Evolutionary conservation across 2,888 invertebrate species (phyloP), one percentile per base, ranked within the genome.

Genomic region (Dinocampus coccinellae): DNA sequence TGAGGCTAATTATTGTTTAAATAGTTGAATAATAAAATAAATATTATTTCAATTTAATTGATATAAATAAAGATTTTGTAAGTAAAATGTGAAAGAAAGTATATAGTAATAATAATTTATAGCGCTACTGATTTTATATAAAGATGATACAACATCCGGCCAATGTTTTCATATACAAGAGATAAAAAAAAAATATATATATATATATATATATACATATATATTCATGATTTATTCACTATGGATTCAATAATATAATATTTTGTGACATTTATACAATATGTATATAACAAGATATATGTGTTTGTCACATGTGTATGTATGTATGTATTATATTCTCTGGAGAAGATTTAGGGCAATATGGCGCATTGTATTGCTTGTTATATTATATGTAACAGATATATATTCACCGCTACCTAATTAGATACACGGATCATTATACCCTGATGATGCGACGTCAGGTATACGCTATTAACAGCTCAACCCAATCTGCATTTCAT

Each of bases 351-450:
- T 1, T 6, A 7, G 7, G 16, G 47, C 47, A 47, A 47, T 1
- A 47, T 16, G 47, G 16, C 16, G 20, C 16, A n/a, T 47, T n/a
- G 6, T 47, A n/a, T 47, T 20, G 10, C 34, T 52, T 11, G 57
- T 64, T 61, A 66, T 24, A 53, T 47, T 67, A 33, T 61, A 36
- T 62, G 60, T 63, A 62, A 70, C 66, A 20, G 24, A 24, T 47
- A 39, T 55, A 62, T 57, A 62, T 57, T 39, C 72, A 58, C 62
- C 71, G 69, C 73, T 67, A 76, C 72, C 77, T 77, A 77, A 77
- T 77, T 75, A 77, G 77, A 77, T 73, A 68, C 73, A 68, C 70
- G 74, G 72, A 76, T 77, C 77, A 76, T 77, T 70, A 71, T 76
- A 75, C 74, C 69, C 70, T 68, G 72, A 75, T 68, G 72, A 73